Evolutionary conservation across 2,888 invertebrate genomes (phyloP).

Genomic region (Neocrepidodera transversa): DNA sequence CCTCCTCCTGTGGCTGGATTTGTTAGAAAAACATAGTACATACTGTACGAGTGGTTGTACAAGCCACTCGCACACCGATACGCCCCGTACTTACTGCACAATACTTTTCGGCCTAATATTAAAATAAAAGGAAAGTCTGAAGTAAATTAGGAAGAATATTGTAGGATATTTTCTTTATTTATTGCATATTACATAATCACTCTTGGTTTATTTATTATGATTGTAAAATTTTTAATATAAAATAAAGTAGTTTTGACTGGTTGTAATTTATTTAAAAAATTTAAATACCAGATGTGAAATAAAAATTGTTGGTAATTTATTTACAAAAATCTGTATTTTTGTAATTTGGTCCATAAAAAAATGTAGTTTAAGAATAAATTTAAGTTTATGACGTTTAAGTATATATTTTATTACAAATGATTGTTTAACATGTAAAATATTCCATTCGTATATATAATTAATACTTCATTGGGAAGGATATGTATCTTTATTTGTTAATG

Average conservation of each 20-base stretch:
- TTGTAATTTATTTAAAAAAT: neutral
- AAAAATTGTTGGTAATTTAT: too few relatives aligned
- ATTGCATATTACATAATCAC: neutral
- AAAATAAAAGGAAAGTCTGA: conserved; percentile 13
- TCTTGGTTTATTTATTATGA: neutral
- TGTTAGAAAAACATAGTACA: conserved; percentile 60
- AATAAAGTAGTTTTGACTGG: neutral
- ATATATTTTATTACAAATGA: too few relatives aligned
- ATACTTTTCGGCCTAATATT: conserved; percentile 11
- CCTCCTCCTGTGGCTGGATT: conserved; percentile 68
- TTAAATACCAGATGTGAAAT: too few relatives aligned
- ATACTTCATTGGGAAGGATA: too few relatives aligned
- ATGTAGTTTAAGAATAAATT: too few relatives aligned
- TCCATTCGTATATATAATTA: too few relatives aligned
- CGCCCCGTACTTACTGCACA: conserved; percentile 48
- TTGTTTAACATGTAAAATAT: too few relatives aligned
- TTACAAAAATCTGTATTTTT: too few relatives aligned
- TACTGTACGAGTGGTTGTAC: conserved; percentile 51
- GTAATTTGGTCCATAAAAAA: too few relatives aligned
- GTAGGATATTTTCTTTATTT: neutral
- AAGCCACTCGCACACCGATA: conserved; percentile 49
- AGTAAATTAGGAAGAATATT: neutral
- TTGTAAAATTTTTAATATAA: neutral
- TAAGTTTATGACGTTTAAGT: too few relatives aligned
- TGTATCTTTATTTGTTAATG: too few relatives aligned